Evolutionary conservation across 2,888 invertebrate genomes (phyloP), one percentile per base, ranked within the genome.

Genomic region (Metacarcinus magister): DNA sequence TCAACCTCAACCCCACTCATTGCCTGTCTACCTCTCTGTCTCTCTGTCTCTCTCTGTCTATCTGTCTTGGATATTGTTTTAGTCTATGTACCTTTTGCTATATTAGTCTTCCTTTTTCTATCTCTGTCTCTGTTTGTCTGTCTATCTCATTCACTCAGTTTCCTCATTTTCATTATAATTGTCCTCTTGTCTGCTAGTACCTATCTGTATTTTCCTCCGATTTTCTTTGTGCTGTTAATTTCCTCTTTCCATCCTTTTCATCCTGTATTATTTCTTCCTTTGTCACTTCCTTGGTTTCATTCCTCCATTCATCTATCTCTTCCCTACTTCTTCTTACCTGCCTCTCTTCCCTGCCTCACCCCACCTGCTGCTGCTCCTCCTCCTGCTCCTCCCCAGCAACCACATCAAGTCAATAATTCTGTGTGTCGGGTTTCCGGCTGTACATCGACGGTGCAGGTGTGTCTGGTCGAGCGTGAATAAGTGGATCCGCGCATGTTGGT

Each of bases 21-120:
- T 67, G 67, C 16, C n/a, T 23, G 19, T n/a, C 16, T 16, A 67
- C 67, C 28, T 19, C n/a, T 3, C 87, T 87, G 10, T 87, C 87
- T n/a, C 87, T 87, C 13, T n/a, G 28, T 16, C 92, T 92, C 60
- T 54, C 54, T 92, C 67, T 67, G n/a, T 67, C 67, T 67, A 5
- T 23, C 75, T 75, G 54, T 54, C 75, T 75, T 8, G 19, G 2
- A 0, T 54, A 13, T 54, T 54, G 16, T 54, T 19, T 54, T 19
- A 13, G 13, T 13, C 28, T n/a, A 3, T 75, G n/a, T 75, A 10
- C 19, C 54, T 75, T 28, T n/a, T 28, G 23, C 23, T 75, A 0
- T 75, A 0, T 75, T 0, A 0, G n/a, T 75, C 4, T 75, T 2
- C 0, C 2, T 54, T 19, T 54, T n/a, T 67, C 0, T 75, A 7